Conservation (phyloP, 2,113 vertebrate species). For the Orthonyx spaldingii region DNA sequence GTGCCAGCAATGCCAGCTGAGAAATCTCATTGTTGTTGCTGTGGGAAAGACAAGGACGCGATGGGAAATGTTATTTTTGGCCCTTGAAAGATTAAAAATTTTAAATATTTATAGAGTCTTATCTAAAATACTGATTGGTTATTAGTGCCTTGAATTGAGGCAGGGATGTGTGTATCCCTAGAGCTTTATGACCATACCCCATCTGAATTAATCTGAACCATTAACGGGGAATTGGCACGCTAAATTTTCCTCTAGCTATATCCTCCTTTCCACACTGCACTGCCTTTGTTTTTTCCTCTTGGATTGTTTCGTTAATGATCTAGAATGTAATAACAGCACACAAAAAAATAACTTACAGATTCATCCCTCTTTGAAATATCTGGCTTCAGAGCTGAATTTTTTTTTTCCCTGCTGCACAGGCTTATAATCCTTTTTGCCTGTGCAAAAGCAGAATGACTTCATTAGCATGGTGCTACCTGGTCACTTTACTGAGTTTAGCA, state of each 20-base stretch:
- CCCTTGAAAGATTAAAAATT: constrained; percentile 19
- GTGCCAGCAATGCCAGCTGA: constrained; percentile 34
- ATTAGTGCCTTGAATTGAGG: constrained; percentile 62
- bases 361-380: background rate
- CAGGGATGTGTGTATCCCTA: constrained; percentile 62
- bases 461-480: background rate
- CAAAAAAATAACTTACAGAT: background rate
- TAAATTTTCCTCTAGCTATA: background rate
- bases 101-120: constrained; percentile 75
- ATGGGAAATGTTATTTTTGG: constrained; percentile 46
- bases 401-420: background rate
- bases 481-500: background rate
- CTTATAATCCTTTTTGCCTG: background rate
- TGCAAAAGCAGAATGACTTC: constrained; percentile 3
- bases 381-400: background rate
- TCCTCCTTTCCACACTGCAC: background rate
- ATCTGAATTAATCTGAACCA: constrained; percentile 40
- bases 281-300: background rate
- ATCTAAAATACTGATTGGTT: constrained; percentile 68
- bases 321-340: background rate
- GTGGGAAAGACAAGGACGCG: constrained; percentile 9
- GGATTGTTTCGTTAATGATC: background rate
- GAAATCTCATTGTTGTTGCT: constrained; percentile 1
- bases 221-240: background rate
- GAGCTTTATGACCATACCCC: constrained; percentile 23